Base-by-base conservation (phyloP, 2,113 vertebrate species). In the Acanthisitta chloris region DNA sequence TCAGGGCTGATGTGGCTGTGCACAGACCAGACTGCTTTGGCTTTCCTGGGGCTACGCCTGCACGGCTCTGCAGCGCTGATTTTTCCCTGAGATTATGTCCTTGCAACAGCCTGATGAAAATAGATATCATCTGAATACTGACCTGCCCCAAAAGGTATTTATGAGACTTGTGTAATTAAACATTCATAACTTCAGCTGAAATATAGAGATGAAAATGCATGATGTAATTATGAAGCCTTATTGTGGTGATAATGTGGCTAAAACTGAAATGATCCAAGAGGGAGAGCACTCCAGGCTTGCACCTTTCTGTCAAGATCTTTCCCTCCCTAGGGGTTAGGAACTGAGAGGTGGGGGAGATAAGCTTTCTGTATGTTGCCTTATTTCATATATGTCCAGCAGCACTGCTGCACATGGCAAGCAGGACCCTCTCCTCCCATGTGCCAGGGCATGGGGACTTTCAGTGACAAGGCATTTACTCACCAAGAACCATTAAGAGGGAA, bases 371-470 rank as follows among this genome's bases (percentile, higher is more conserved):
- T 64, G 31, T 31, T 73, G 24, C 40, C 11, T 73, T 70, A 42
- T 62, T 69, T 62, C 16, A 40, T 25, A 40, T 0, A 0, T 38
- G n/a, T 10, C 42, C 71, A 70, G 54, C 18, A 54, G 78, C 43
- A 61, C 18, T 0, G 6, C n/a, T 72, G 48, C 0, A 0, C 31
- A 16, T 0, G 7, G 62, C 62, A 40, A 45, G 15, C 0, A 1
- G 14, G 31, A 54, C 6, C 0, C 33, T 62, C 20, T 92, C 21
- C 12, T 65, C 9, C 28, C 64, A 4, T 58, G 55, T 38, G 45
- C 43, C 51, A 45, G 36, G 43, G 29, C 14, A 26, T 3, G 4
- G 24, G 36, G 20, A 26, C 36, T 70, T 71, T 24, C 57, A 34
- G 52, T 89, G 65, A n/a, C 61, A 92, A 54, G 43, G 43, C 59